phyloP scores from a whole-genome alignment of 1,140 invertebrate species.

The Neodiprion pinetum region DNA sequence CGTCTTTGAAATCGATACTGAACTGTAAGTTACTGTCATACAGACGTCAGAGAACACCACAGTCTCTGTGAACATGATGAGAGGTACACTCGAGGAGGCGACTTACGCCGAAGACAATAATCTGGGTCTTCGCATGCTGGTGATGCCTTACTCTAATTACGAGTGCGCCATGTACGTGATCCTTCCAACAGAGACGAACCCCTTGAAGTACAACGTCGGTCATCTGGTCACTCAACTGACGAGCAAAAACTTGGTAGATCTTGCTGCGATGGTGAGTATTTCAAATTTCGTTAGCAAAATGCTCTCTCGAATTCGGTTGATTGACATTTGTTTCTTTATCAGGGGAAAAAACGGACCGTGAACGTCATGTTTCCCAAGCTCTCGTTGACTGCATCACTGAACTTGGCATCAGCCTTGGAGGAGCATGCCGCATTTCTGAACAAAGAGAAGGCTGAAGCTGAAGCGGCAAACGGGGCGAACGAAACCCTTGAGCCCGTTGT shows the following conservation, averaged over 20 bases:
- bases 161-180: conserved; percentile 6
- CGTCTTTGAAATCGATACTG: background rate
- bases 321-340: background rate
- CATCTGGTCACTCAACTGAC: background rate
- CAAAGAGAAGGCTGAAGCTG: background rate
- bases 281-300: background rate
- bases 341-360: background rate
- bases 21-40: background rate
- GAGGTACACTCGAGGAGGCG: background rate
- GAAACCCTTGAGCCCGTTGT: background rate
- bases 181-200: background rate
- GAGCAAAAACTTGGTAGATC: background rate
- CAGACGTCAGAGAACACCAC: background rate
- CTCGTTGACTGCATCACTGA: background rate
- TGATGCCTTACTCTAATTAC: background rate
- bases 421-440: background rate
- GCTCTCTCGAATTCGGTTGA: background rate
- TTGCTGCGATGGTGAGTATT: background rate
- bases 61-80: background rate
- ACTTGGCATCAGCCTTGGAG: conserved; percentile 6
- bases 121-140: background rate
- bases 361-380: conserved; percentile 9
- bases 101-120: background rate
- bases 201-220: background rate
- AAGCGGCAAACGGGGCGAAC: background rate